Conservation (phyloP, 2,888 invertebrate species). For the Ornithoptera priamus region DNA sequence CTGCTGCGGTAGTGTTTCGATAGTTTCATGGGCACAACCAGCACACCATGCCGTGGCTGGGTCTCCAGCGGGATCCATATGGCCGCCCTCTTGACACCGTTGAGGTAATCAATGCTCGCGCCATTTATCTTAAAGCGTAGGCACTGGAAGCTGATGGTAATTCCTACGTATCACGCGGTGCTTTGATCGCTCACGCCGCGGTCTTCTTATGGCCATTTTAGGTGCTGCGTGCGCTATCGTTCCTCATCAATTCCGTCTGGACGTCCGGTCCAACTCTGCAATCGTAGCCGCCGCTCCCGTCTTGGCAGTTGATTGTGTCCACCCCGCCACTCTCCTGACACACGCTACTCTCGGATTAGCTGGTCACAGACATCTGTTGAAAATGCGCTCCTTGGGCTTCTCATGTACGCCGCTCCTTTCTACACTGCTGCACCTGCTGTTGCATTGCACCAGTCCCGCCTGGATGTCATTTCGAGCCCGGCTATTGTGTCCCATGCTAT, state of each 20-base stretch:
- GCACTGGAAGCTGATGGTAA: slow-evolving; percentile 59
- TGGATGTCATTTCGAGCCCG: slow-evolving; percentile 37
- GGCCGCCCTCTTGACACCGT: slow-evolving; percentile 75
- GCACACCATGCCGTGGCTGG: slow-evolving; percentile 66
- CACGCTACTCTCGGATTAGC: slow-evolving; percentile 45
- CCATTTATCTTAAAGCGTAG: slow-evolving; percentile 72
- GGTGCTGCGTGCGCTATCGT: slow-evolving; percentile 44
- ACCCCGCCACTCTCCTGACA: slow-evolving; percentile 36
- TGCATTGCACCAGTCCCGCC: slow-evolving; percentile 40
- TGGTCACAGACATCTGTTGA: slow-evolving; percentile 51
- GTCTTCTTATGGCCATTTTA: slow-evolving; percentile 47
- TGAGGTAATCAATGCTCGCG: slow-evolving; percentile 72
- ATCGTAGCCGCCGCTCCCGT: slow-evolving; percentile 47
- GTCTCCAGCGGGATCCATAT: slow-evolving; percentile 60
- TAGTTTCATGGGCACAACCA: slow-evolving; percentile 69
- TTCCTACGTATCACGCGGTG: slow-evolving; percentile 34
- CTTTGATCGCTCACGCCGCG: slow-evolving; percentile 42
- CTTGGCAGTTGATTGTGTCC: slow-evolving; percentile 36
- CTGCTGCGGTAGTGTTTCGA: slow-evolving; percentile 79
- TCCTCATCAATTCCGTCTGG: slow-evolving; percentile 58
- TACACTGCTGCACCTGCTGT: slow-evolving; percentile 49
- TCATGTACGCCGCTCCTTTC: slow-evolving; percentile 53
- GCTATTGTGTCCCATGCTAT: slow-evolving; percentile 45
- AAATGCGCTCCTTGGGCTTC: slow-evolving; percentile 52
- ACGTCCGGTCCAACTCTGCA: slow-evolving; percentile 46